phyloP scores from a whole-genome alignment of 2,888 invertebrate species.

The Slavum lentiscoides region DNA sequence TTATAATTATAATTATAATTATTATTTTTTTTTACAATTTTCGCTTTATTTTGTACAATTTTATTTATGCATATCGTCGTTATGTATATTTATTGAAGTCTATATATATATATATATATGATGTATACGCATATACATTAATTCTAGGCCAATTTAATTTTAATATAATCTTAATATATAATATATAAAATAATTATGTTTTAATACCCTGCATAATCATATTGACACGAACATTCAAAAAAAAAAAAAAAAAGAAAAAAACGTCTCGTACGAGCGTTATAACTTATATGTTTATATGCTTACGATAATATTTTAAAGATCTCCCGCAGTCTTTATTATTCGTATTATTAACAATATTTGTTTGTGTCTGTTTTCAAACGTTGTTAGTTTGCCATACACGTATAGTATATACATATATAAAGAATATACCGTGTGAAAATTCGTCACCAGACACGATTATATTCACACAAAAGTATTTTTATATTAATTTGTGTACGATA shows the following conservation, averaged over 20 bases:
- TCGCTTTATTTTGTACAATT: slow-evolving; percentile 47
- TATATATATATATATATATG: background rate
- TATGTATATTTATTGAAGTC: slow-evolving; percentile 39
- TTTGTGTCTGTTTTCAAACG: slow-evolving; percentile 17
- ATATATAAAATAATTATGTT: background rate
- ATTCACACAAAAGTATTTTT: no score
- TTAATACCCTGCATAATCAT: background rate
- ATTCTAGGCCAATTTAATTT: slow-evolving; percentile 20
- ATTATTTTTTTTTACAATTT: slow-evolving; percentile 3
- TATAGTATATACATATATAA: background rate
- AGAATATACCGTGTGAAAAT: background rate
- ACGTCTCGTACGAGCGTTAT: background rate
- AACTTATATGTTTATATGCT: background rate
- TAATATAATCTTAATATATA: background rate
- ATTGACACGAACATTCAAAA: background rate
- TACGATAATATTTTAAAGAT: slow-evolving; percentile 6
- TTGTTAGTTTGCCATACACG: slow-evolving; percentile 33
- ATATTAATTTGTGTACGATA: background rate
- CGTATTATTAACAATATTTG: background rate
- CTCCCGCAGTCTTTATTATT: slow-evolving; percentile 1
- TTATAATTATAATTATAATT: background rate
- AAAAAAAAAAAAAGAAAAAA: no score
- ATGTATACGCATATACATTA: background rate
- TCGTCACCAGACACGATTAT: background rate
- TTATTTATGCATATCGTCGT: slow-evolving; percentile 38